A percentile compares a stretch with the other conserved stretches of the same genome.
Conservation (phyloP, 2,888 invertebrate genomes). For the Linyphia triangularis region DNA sequence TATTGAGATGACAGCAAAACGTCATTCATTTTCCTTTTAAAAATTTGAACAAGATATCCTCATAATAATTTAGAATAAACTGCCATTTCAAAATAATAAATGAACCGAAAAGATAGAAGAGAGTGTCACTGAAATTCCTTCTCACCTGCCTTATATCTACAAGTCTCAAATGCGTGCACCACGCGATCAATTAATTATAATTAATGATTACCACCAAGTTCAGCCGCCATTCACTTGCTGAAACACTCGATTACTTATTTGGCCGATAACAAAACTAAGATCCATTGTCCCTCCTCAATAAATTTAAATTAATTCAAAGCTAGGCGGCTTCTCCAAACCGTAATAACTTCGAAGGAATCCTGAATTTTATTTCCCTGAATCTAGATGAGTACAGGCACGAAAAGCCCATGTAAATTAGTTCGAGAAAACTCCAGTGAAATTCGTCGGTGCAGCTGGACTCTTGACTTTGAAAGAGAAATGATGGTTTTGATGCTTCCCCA, state of each 20-base stretch:
- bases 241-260: constrained; percentile 39
- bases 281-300: constrained; percentile 41
- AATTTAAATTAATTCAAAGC: constrained; percentile 36
- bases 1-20: background rate
- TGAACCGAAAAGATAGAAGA: background rate
- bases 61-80: background rate
- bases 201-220: constrained; percentile 34
- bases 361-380: constrained; percentile 26
- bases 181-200: constrained; percentile 38
- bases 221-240: background rate
- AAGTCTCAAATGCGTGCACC: background rate
- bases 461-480: constrained; percentile 55
- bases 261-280: constrained; percentile 30
- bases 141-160: background rate
- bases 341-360: constrained; percentile 31
- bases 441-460: constrained; percentile 37
- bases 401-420: constrained; percentile 47
- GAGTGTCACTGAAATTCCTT: constrained; percentile 29
- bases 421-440: constrained; percentile 8
- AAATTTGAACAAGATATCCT: background rate
- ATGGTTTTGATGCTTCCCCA: background rate
- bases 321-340: background rate
- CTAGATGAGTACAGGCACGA: background rate
- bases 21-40: constrained; percentile 3
- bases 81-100: constrained; percentile 22